Base-by-base conservation (phyloP, 2,113 vertebrate species). In the Arvicanthis niloticus region DNA sequence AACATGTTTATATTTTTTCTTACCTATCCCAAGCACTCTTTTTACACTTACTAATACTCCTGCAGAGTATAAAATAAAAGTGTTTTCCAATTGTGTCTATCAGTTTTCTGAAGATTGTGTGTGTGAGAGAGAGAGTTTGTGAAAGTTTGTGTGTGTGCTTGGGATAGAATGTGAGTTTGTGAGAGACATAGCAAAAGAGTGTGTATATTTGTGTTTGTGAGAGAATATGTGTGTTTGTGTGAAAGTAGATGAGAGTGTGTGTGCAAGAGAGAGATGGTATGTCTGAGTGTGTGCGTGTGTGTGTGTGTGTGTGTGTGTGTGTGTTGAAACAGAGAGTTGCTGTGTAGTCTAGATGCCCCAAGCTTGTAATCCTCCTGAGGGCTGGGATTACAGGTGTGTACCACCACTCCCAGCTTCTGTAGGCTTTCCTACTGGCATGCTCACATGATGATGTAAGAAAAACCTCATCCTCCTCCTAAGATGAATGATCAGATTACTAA, bases 1-100 rank as follows among this genome's bases (percentile, higher is more conserved):
- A 92, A 92, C 67, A 78, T 91, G 67, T 85, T 73, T 73, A 29
- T 88, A 62, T 40, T 94, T 92, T 92, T 88, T 72, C 45, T n/a
- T 75, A 19, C 7, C 88, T 94, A 48, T 85, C 16, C n/a, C 76
- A 91, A 58, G 51, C 34, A 45, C 34, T 60, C 45, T 89, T 76
- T 95, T 92, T 67, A 62, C 0, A 67, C 17, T 26, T 81, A 22
- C 22, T n/a, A 53, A 85, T 80, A 72, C 1, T 94, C 89, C 81
- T 75, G 60, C 26, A 19, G 13, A 56, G 9, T 53, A 3, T 24
- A 89, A 65, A 89, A 76, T n/a, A 82, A 65, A 95, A 48, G 51
- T 31, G 17, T 3, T 78, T 93, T 89, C 34, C 68, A 89, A 42
- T 42, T 88, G 85, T 92, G 21, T 22, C 75, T 1, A 3, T 90